Conservation (phyloP, 2,797 vertebrate genomes). For the Centropyge bicolor region DNA sequence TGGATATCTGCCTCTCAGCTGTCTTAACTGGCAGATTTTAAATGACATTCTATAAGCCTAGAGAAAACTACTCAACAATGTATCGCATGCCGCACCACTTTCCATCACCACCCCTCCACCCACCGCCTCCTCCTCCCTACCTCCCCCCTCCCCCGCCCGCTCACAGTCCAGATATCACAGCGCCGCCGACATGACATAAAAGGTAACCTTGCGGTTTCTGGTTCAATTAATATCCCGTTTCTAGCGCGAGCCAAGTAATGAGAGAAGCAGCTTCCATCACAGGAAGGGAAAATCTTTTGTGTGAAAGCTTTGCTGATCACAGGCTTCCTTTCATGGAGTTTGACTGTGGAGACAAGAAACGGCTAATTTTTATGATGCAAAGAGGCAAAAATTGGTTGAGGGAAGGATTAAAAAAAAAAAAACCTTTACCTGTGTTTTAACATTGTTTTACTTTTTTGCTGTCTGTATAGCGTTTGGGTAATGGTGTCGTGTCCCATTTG, state of each 20-base stretch:
- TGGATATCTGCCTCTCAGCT: slow-evolving; percentile 72
- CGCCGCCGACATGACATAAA: slow-evolving; percentile 76
- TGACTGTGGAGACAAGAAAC: slow-evolving; percentile 75
- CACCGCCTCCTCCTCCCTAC: background rate
- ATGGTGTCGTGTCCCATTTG: slow-evolving; percentile 94
- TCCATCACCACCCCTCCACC: slow-evolving; percentile 13
- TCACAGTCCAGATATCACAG: slow-evolving; percentile 77
- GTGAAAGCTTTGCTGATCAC: slow-evolving; percentile 78
- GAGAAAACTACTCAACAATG: slow-evolving; percentile 72
- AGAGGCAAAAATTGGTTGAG: slow-evolving; percentile 67
- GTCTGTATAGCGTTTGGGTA: slow-evolving; percentile 92
- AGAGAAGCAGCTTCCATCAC: slow-evolving; percentile 78
- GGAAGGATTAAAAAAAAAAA: slow-evolving; percentile 45
- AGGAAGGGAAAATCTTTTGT: slow-evolving; percentile 68
- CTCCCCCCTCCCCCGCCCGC: background rate
- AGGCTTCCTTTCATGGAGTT: slow-evolving; percentile 78
- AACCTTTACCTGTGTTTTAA: slow-evolving; percentile 76
- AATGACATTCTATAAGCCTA: slow-evolving; percentile 75
- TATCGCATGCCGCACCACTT: slow-evolving; percentile 68
- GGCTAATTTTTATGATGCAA: slow-evolving; percentile 74
- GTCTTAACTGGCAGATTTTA: slow-evolving; percentile 72
- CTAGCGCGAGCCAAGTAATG: slow-evolving; percentile 73
- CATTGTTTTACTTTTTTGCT: slow-evolving; percentile 82
- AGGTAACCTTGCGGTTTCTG: slow-evolving; percentile 85
- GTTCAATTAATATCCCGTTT: slow-evolving; percentile 85